phyloP scores from a whole-genome alignment of 2,888 invertebrate species.

The Cinara cedri region DNA sequence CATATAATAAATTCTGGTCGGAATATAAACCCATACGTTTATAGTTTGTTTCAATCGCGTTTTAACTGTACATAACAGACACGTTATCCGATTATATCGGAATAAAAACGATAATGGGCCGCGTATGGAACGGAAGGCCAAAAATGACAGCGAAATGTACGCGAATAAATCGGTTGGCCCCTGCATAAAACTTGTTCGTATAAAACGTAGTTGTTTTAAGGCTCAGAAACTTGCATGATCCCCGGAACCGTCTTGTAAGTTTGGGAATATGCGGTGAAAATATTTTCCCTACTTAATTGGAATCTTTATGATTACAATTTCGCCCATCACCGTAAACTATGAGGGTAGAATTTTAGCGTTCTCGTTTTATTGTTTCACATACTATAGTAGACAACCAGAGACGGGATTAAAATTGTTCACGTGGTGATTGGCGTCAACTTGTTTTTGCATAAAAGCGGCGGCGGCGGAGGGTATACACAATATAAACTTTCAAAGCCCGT shows the following conservation, averaged over 20 bases:
- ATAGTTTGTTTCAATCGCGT: too few relatives aligned
- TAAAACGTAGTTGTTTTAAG: constrained; percentile 13
- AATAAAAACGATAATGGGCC: too few relatives aligned
- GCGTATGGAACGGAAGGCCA: too few relatives aligned
- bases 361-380: constrained; percentile 36
- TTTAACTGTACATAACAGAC: too few relatives aligned
- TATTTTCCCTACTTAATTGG: constrained; percentile 44
- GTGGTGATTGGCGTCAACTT: constrained; percentile 48
- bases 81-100: too few relatives aligned
- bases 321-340: neutral
- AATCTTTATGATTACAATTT: constrained; percentile 44
- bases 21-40: too few relatives aligned
- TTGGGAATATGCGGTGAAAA: constrained; percentile 12
- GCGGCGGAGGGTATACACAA: neutral
- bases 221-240: constrained; percentile 21
- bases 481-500: constrained; percentile 39
- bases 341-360: constrained; percentile 43
- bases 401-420: constrained; percentile 51
- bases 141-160: neutral
- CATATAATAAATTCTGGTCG: too few relatives aligned
- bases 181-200: neutral
- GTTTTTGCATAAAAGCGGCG: constrained; percentile 1
- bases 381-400: constrained; percentile 32
- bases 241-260: constrained; percentile 11
- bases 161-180: too few relatives aligned